These are phyloP conservation scores for Taxidea taxus DNA, from an alignment of 2,113 vertebrate genomes.

Conservation along the genomic window DNA sequence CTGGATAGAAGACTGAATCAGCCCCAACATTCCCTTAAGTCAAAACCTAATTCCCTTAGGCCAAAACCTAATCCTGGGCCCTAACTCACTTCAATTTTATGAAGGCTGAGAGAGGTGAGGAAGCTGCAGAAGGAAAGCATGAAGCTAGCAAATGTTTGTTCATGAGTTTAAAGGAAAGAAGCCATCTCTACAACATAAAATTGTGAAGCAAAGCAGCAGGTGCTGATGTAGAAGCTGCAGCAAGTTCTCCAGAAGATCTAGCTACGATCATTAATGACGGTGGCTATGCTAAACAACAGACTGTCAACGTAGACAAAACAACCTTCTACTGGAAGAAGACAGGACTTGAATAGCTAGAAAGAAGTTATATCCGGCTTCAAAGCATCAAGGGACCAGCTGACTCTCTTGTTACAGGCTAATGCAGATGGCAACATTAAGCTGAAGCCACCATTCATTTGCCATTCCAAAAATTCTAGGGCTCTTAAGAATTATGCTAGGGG, in stretches of 20 bases:
- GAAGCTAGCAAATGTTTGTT: neutral
- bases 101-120: neutral
- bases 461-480: neutral
- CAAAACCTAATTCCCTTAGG: neutral
- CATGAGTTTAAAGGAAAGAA: neutral
- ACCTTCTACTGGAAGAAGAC: neutral
- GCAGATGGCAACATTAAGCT: neutral
- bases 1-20: neutral
- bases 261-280: neutral
- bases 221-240: neutral
- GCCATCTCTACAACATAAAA: neutral
- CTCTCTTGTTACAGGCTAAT: neutral
- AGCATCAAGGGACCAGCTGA: neutral
- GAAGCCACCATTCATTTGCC: neutral
- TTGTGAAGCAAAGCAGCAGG: neutral
- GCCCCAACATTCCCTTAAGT: neutral
- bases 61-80: neutral
- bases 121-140: neutral
- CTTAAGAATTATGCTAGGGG: neutral
- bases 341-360: neutral
- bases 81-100: neutral
- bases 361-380: neutral
- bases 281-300: neutral
- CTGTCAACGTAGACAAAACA: neutral
- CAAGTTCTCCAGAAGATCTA: neutral